Conservation (phyloP, 2,797 vertebrate species). For the Tokudaia tokunoshimensis region DNA sequence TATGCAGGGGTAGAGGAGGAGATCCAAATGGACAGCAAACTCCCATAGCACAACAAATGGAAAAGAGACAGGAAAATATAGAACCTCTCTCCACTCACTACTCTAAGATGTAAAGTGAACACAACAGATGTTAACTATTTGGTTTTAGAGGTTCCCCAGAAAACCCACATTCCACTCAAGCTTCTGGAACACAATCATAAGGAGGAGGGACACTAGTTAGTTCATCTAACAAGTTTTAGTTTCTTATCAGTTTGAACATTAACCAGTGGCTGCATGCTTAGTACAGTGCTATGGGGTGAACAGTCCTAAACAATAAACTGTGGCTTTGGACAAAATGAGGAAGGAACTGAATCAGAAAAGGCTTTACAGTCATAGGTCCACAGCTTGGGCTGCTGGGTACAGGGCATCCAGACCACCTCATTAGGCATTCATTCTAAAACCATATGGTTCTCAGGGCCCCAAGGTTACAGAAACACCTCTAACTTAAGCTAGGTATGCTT, state of each 20-base stretch:
- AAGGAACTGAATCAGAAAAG: not conserved
- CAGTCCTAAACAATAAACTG: not conserved
- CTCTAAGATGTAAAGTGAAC: not conserved
- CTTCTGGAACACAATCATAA: not conserved
- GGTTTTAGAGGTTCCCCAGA: not conserved
- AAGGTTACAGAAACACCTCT: not conserved
- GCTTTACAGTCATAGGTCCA: not conserved
- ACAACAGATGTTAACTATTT: constrained; percentile 10
- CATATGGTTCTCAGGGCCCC: not conserved
- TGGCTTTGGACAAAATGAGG: constrained; percentile 3
- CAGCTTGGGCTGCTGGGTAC: not conserved
- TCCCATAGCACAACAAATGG: not conserved
- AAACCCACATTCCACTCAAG: not conserved
- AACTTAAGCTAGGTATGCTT: not conserved
- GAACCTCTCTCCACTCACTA: not conserved
- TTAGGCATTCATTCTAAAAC: constrained; percentile 25
- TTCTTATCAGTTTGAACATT: constrained; percentile 31
- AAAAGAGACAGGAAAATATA: constrained; percentile 23
- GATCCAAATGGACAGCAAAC: constrained; percentile 30
- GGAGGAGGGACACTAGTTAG: not conserved
- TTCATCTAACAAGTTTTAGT: not conserved
- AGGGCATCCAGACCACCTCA: not conserved
- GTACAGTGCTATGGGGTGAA: not conserved
- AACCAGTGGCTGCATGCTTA: not conserved
- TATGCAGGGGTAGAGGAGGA: not conserved